These are phyloP conservation scores for Drosophila obscura DNA, from an alignment of 1,140 invertebrate species.

Conservation along the genomic window DNA sequence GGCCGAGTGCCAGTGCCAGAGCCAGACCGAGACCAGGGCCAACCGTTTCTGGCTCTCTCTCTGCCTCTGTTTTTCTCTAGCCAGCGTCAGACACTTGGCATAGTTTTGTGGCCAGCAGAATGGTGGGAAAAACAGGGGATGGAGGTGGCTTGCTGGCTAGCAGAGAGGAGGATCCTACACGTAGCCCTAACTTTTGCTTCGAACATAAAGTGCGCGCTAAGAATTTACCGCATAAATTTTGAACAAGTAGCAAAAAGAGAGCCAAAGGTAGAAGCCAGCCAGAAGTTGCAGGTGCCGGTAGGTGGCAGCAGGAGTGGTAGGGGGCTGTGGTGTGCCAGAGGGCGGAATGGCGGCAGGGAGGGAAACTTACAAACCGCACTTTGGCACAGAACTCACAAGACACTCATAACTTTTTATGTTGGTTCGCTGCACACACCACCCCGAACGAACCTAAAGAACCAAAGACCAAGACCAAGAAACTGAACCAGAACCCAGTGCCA, in stretches of 20 bases:
- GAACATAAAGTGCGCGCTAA: slow-evolving; percentile 82
- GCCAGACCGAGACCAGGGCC: slow-evolving; percentile 8
- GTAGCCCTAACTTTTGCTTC: slow-evolving; percentile 82
- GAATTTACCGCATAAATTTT: slow-evolving; percentile 83
- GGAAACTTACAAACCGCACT: slow-evolving; percentile 77
- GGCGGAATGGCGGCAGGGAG: not conserved
- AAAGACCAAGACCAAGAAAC: slow-evolving; percentile 5
- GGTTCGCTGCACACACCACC: slow-evolving; percentile 68
- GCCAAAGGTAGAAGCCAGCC: slow-evolving; percentile 55
- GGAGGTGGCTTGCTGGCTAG: not conserved
- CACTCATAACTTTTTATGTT: slow-evolving; percentile 82
- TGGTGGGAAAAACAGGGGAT: not conserved
- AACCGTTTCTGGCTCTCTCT: not conserved
- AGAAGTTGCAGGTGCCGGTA: slow-evolving; percentile 48
- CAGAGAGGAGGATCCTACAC: slow-evolving; percentile 48
- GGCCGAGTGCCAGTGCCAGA: not conserved
- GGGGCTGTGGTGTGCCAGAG: not conserved
- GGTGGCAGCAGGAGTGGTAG: not conserved
- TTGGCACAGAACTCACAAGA: slow-evolving; percentile 82
- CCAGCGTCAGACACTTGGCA: slow-evolving; percentile 74
- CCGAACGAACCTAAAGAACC: slow-evolving; percentile 27
- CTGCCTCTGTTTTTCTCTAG: slow-evolving; percentile 15
- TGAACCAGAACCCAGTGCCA: slow-evolving; percentile 20
- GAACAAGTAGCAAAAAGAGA: slow-evolving; percentile 78
- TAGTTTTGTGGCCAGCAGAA: slow-evolving; percentile 64